Evolutionary conservation across 2,888 invertebrate genomes (phyloP), one percentile per base, ranked within the genome.

Genomic region (Xylota sylvarum): DNA sequence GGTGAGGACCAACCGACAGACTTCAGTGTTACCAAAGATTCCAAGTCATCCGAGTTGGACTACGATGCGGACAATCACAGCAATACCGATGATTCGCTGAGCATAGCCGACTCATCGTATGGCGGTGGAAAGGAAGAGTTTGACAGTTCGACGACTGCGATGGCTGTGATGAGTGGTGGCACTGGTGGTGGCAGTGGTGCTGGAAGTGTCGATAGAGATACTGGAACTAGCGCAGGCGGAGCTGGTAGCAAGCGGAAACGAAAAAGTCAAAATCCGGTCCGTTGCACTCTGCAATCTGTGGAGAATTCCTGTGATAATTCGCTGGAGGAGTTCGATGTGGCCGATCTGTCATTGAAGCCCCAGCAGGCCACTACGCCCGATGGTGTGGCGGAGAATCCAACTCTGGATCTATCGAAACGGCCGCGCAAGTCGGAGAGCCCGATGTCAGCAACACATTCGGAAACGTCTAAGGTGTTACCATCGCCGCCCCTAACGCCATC

Each of bases 251-350:
- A 96, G 90, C 94, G 97, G 73, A 98, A 98, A 92, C 94, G 98
- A 32, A 98, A 98, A 93, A 97, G 96, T 89, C 95, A 97, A 89
- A 97, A 98, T 91, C 98, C 98, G 0, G 97, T 96, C 1, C 94
- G 96, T 87, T 95, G 97, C 90, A 95, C 96, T n/a, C 89, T 92
- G 32, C 91, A 92, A 67, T 91, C 92, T 40, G 90, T 91, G 72
- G 91, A 91, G 84, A 91, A 91, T 56, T 91, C 91, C 77, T 90
- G 90, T 84, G 92, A 92, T 86, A 92, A 92, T 78, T 92, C 92
- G 40, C 89, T 92, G 65, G 90, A 90, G 80, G 89, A 90, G 69
- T 90, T 89, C 65, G 92, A 93, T 81, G 93, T 91, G 35, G 92
- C 91, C 48, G 93, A 92, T 87, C 78, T 92, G 60, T 91, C 92